phyloP scores from a whole-genome alignment of 2,888 invertebrate genomes.

The Lycophotia porphyrea region DNA sequence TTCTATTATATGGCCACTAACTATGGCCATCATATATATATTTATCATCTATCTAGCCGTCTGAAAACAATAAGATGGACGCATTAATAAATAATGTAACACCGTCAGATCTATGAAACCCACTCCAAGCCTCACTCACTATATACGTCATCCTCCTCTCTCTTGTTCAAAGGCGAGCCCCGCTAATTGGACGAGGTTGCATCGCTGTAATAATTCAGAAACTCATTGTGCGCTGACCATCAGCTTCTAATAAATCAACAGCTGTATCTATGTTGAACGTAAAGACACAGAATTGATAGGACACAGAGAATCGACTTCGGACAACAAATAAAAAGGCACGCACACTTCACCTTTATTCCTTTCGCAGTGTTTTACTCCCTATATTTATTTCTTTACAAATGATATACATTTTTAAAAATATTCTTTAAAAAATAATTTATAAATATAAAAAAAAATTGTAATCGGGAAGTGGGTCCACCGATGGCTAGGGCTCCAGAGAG shows the following conservation, averaged over 20 bases:
- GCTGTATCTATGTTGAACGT: slow-evolving; percentile 27
- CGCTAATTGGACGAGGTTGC: slow-evolving; percentile 42
- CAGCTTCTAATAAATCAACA: slow-evolving; percentile 58
- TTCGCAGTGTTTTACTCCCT: too few relatives aligned
- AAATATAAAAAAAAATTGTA: too few relatives aligned
- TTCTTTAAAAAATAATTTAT: too few relatives aligned
- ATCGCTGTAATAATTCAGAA: slow-evolving; percentile 49
- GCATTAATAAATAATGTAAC: slow-evolving; percentile 18
- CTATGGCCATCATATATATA: too few relatives aligned
- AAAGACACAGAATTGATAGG: neutral
- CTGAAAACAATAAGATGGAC: neutral
- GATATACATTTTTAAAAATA: too few relatives aligned
- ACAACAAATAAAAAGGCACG: neutral
- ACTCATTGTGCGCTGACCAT: slow-evolving; percentile 39
- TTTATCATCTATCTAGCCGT: neutral
- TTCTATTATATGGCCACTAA: too few relatives aligned
- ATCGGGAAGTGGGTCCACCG: too few relatives aligned
- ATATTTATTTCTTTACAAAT: too few relatives aligned
- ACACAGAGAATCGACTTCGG: neutral
- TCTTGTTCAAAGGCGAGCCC: slow-evolving; percentile 17
- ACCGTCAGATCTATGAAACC: slow-evolving; percentile 2
- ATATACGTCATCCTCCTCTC: neutral
- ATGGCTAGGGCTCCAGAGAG: too few relatives aligned
- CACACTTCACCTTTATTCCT: neutral
- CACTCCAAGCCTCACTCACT: neutral